Percentiles rank a stretch among this genome's conserved stretches.
Conservation (phyloP, 2,113 vertebrate genomes). For the Protobothrops mucrosquamatus region DNA sequence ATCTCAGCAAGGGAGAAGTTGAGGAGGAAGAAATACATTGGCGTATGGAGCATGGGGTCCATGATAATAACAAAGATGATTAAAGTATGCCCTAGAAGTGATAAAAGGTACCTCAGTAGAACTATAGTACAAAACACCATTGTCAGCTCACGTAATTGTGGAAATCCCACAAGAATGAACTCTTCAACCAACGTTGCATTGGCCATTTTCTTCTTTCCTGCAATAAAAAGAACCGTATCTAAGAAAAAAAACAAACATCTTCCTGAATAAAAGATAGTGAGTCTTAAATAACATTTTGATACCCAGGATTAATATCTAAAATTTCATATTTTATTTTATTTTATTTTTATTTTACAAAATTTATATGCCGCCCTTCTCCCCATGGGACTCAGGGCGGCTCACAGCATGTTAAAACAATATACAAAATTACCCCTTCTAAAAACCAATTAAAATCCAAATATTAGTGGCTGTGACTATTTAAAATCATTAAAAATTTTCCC, state of each 20-base stretch:
- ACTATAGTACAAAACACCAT: not conserved
- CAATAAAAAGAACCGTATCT: too few species aligned
- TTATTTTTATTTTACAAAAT: too few species aligned
- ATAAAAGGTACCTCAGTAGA: conserved; percentile 24
- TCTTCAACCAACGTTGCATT: not conserved
- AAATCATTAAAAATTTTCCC: too few species aligned
- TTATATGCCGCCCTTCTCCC: too few species aligned
- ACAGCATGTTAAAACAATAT: too few species aligned
- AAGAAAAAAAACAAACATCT: too few species aligned
- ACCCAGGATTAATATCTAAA: not conserved
- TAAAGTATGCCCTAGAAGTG: conserved; percentile 1
- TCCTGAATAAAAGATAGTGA: not conserved
- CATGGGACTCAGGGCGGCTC: too few species aligned
- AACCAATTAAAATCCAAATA: too few species aligned
- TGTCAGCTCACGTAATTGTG: not conserved
- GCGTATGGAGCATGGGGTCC: conserved; percentile 21
- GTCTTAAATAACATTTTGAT: not conserved
- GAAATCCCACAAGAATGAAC: conserved; percentile 36
- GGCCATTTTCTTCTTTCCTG: not conserved
- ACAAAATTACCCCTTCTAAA: too few species aligned
- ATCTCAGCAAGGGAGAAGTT: conserved; percentile 35
- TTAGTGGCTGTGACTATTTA: too few species aligned
- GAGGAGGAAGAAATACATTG: conserved; percentile 38
- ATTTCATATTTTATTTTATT: not conserved
- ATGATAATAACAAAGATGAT: not conserved